phyloP scores from a whole-genome alignment of 1,140 invertebrate genomes.

The Chironomus tepperi region DNA sequence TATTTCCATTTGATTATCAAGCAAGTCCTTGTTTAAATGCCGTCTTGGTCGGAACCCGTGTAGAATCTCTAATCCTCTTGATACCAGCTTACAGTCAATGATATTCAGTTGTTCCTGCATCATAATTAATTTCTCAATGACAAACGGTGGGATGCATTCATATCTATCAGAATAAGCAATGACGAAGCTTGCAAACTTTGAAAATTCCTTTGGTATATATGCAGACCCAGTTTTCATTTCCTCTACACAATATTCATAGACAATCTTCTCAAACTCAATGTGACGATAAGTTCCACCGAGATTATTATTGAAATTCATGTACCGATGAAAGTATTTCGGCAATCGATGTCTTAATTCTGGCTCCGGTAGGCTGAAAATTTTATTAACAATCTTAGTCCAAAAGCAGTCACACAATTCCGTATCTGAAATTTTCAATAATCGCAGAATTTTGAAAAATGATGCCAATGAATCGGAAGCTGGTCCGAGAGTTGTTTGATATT shows the following conservation, averaged over 20 bases:
- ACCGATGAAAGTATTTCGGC: slow-evolving; percentile 40
- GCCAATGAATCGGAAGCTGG: slow-evolving; percentile 29
- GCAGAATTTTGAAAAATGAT: slow-evolving; percentile 38
- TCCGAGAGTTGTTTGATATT: neutral
- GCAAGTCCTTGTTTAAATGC: slow-evolving; percentile 31
- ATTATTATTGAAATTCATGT: slow-evolving; percentile 46
- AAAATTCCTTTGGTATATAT: slow-evolving; percentile 38
- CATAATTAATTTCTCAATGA: slow-evolving; percentile 35
- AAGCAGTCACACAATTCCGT: slow-evolving; percentile 37
- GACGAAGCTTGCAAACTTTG: slow-evolving; percentile 40
- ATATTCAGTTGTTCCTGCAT: slow-evolving; percentile 36
- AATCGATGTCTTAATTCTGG: slow-evolving; percentile 34
- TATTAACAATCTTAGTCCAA: slow-evolving; percentile 37
- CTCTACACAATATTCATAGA: slow-evolving; percentile 38
- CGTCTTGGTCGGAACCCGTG: slow-evolving; percentile 29
- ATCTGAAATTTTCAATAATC: slow-evolving; percentile 41
- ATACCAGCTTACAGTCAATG: slow-evolving; percentile 39
- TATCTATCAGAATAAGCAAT: slow-evolving; percentile 38
- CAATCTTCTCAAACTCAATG: slow-evolving; percentile 38
- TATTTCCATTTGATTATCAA: slow-evolving; percentile 30
- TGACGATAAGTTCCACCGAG: slow-evolving; percentile 42
- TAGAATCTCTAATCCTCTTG: slow-evolving; percentile 36
- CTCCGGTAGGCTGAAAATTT: slow-evolving; percentile 30
- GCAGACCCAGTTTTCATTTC: slow-evolving; percentile 36
- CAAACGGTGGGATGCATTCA: slow-evolving; percentile 35